Conservation (phyloP, 2,797 vertebrate species). For the Cossypha niveicapilla region DNA sequence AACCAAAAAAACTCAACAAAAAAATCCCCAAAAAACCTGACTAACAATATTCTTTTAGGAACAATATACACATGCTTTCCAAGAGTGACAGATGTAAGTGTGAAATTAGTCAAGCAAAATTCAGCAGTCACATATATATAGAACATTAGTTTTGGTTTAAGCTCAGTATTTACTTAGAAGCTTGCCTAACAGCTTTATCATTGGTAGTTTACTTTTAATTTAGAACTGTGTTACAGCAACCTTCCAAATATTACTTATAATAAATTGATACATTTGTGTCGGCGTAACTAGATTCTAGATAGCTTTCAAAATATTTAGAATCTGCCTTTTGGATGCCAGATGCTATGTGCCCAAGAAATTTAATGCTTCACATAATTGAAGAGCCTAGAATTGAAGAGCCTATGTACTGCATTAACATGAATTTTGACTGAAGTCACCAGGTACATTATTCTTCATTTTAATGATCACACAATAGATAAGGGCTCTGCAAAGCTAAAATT, state of each 20-base stretch:
- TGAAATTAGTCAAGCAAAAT: slow-evolving; percentile 35
- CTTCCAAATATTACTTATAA: slow-evolving; percentile 1
- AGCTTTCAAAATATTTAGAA: slow-evolving; percentile 44
- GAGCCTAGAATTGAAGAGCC: slow-evolving; percentile 1
- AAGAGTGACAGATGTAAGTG: background rate
- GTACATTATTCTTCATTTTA: slow-evolving; percentile 15
- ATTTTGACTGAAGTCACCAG: slow-evolving; percentile 27
- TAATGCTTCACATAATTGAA: background rate
- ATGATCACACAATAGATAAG: slow-evolving; percentile 10
- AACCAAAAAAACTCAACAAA: background rate
- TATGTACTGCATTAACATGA: slow-evolving; percentile 36
- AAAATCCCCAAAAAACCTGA: background rate
- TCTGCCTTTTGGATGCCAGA: slow-evolving; percentile 14
- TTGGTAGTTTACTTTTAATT: slow-evolving; percentile 43
- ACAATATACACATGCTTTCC: background rate
- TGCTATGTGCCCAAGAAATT: background rate
- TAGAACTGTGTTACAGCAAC: background rate
- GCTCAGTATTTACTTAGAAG: slow-evolving; percentile 8
- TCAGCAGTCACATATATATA: background rate
- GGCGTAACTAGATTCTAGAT: slow-evolving; percentile 5
- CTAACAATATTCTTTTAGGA: background rate
- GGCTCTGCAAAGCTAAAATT: background rate
- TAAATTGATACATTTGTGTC: slow-evolving; percentile 18
- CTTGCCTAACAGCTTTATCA: slow-evolving; percentile 23
- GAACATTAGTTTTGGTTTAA: background rate